A percentile compares a stretch with the other conserved stretches of the same genome.
These are phyloP conservation scores for Vicugna pacos DNA, from an alignment of 2,113 vertebrate species.

Conservation along the genomic window DNA sequence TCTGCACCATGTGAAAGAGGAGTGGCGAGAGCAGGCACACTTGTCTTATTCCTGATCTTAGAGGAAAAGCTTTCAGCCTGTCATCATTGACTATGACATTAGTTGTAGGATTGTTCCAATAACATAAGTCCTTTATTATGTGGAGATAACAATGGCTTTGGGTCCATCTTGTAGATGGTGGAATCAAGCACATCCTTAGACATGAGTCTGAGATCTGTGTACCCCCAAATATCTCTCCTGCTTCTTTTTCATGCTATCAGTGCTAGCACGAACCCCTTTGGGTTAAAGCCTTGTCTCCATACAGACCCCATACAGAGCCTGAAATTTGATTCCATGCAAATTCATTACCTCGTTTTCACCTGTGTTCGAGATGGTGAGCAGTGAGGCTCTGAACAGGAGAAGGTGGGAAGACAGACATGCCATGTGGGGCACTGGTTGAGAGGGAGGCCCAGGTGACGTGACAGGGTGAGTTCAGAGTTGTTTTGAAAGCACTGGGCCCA, in stretches of 20 bases:
- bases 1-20: background rate
- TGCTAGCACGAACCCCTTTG: no score
- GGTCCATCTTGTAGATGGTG: background rate
- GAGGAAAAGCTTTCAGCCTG: background rate
- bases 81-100: background rate
- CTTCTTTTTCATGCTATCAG: background rate
- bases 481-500: background rate
- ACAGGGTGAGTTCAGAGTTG: background rate
- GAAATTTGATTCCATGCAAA: background rate
- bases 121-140: background rate
- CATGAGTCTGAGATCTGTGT: background rate
- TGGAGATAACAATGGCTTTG: background rate
- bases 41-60: background rate
- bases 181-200: background rate
- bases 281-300: background rate
- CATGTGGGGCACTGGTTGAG: background rate
- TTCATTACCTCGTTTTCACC: background rate
- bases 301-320: accelerated
- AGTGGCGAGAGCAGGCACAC: background rate
- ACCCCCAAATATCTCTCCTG: background rate
- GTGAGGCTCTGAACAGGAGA: background rate
- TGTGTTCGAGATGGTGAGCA: background rate
- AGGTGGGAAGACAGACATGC: background rate
- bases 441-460: background rate
- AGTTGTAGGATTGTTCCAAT: background rate